Evolutionary conservation across 2,113 vertebrate genomes (phyloP).

Genomic region (Macaca fascicularis): T2T-MFA8v1.1 NC_088375.1:131546001-131546500

Average conservation of each 20-base stretch:
- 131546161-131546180: neutral
- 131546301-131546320: no score
- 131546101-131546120: neutral
- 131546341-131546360: no score
- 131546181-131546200: neutral
- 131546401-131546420: no score
- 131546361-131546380: no score
- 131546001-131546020: no score
- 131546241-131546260: neutral
- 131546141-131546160: neutral
- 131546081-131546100: neutral
- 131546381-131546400: no score
- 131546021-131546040: neutral
- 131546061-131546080: neutral
- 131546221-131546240: neutral
- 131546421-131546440: no score
- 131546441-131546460: no score
- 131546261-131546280: neutral
- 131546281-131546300: neutral
- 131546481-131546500: no score
- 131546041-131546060: neutral
- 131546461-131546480: no score
- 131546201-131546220: neutral
- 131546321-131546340: no score
- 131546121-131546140: neutral